Conservation (phyloP, 2,113 vertebrate genomes). For the Pedetes capensis region DNA sequence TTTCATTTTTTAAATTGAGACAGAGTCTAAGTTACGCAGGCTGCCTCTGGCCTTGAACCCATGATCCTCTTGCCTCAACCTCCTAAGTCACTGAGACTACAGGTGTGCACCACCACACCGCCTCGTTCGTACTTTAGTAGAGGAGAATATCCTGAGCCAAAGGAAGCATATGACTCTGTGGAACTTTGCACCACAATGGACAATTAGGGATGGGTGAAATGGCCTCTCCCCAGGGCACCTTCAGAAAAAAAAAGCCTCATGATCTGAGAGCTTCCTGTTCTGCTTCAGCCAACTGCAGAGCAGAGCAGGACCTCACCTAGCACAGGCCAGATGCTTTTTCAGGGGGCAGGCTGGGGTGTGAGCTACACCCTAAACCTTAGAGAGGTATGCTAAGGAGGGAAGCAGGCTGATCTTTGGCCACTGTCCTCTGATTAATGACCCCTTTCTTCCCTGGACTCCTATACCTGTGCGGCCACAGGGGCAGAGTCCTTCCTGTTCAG, state of each 20-base stretch:
- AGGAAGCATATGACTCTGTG: neutral
- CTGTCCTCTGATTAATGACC: slow-evolving; percentile 32
- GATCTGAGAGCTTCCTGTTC: neutral
- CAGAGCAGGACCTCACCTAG: neutral
- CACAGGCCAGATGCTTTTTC: neutral
- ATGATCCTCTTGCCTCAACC: too few relatives aligned
- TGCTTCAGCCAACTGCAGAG: neutral
- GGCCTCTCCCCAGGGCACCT: neutral
- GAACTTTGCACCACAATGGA: neutral
- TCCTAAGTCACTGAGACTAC: too few relatives aligned
- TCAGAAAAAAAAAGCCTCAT: neutral
- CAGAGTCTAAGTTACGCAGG: too few relatives aligned
- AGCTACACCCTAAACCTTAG: neutral
- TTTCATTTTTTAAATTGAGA: too few relatives aligned
- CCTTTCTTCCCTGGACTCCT: neutral
- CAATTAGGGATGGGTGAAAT: neutral
- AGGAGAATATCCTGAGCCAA: neutral
- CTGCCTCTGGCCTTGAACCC: too few relatives aligned
- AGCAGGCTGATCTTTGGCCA: neutral
- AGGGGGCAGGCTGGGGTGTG: neutral
- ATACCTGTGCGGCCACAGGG: neutral
- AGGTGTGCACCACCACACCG: too few relatives aligned
- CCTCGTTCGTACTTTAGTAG: neutral
- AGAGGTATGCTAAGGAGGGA: neutral
- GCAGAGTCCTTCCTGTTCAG: neutral